Base-by-base conservation (phyloP, 37 sponge, comb jelly and placozoan genomes). In the Cliona cf. orientalis region DNA sequence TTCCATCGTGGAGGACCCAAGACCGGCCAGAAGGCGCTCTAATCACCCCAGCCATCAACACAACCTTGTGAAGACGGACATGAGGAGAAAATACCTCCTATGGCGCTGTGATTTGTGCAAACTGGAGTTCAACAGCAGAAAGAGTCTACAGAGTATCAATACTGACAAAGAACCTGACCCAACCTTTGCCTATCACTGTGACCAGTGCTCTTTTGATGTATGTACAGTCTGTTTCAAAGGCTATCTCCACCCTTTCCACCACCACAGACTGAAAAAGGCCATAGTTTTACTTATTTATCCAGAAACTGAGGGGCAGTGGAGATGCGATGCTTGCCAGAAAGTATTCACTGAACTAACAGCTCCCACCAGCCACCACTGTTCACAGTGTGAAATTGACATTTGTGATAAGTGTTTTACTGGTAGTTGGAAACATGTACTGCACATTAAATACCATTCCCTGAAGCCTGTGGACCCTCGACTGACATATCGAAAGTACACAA, bases 391-490 rank as follows among this genome's bases (percentile, higher is more conserved):
- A 36, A 63, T 85, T 26, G 91, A 90, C 59, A 42, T 90, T 53
- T 90, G 91, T 70, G 67, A 57, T 0, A 45, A 39, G 5, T 90
- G 91, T 36, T 80, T 74, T 42, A 45, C 36, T 26, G 81, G 78
- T 5, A 42, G 49, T 3, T 80, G 81, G 91, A 42, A 0, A 4
- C 91, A 90, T 57, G 44, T 39, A 14, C 45, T 90, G 42, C 91
- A 90, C 60, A 6, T 9, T 37, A 2, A 28, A 2, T 5, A 42
- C n/a, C 91, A 90, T 70, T 37, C 58, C 31, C 71, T 90, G 21
- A 74, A 45, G n/a, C 91, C 91, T 9, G 74, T 85, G 1, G 91
- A 90, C 72, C 86, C 91, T 1, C 45, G 82, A 11, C 43, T 90
- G 17, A 64, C 44, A 33, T 80, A 90, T 42, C 72, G 86, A 0